Evolutionary conservation across 1,140 invertebrate species (phyloP).

Genomic region (Drosophila lacertosa): DNA sequence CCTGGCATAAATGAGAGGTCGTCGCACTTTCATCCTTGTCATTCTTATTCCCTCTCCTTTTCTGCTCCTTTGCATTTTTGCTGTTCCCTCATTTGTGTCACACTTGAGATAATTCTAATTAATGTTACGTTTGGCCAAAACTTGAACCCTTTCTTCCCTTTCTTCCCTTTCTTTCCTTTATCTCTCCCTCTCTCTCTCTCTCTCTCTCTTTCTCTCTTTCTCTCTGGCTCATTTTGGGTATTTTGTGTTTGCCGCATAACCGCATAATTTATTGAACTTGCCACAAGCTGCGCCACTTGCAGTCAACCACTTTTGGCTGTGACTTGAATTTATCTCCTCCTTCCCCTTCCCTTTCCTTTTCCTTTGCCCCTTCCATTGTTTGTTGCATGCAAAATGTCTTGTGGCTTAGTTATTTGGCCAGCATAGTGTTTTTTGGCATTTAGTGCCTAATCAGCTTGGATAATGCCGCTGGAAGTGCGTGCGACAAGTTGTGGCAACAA

Average conservation of each 20-base stretch:
- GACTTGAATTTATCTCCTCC: constrained; percentile 21
- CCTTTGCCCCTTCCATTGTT: neutral
- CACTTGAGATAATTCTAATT: too few relatives aligned
- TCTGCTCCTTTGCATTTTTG: too few relatives aligned
- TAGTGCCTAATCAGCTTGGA: neutral
- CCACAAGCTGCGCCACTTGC: constrained; percentile 42
- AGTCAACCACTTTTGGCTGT: constrained; percentile 2
- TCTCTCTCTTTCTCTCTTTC: neutral
- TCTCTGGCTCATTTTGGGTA: neutral
- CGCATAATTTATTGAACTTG: constrained; percentile 44
- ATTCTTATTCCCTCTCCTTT: too few relatives aligned
- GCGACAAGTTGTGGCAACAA: constrained; percentile 17
- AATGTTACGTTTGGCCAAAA: too few relatives aligned
- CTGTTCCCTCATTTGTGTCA: too few relatives aligned
- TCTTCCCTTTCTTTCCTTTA: neutral
- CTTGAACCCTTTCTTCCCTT: neutral
- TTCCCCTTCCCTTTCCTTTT: neutral
- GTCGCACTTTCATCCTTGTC: too few relatives aligned
- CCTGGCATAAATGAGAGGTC: too few relatives aligned
- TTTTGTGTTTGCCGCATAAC: constrained; percentile 33
- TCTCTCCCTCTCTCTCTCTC: neutral
- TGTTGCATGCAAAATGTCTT: neutral
- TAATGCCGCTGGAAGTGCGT: neutral
- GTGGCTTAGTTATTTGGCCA: too few relatives aligned
- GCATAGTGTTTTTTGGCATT: neutral